These are phyloP conservation scores for Phataginus tetradactyla DNA, from an alignment of 2,797 vertebrate species.

Conservation along the genomic window DNA sequence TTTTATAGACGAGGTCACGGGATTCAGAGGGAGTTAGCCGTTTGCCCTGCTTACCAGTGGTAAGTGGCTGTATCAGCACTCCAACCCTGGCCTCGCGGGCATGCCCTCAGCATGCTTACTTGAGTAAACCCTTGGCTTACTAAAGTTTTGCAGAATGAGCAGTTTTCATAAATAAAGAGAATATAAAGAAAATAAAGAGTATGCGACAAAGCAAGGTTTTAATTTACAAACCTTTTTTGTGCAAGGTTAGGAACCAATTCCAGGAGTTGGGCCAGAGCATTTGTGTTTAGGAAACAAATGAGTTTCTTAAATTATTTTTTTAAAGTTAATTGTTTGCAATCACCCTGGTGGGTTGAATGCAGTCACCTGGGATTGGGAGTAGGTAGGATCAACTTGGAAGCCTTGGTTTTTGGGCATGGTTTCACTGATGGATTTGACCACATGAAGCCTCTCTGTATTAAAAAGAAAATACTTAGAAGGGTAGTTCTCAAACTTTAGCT, in stretches of 20 bases:
- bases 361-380: not conserved
- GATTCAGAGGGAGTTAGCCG: not conserved
- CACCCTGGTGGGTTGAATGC: not conserved
- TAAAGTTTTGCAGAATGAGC: not conserved
- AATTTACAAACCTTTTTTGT: not conserved
- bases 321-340: constrained; percentile 27
- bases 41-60: not conserved
- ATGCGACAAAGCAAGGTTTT: not conserved
- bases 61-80: not conserved
- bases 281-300: not conserved
- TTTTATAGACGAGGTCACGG: not conserved
- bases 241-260: not conserved
- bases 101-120: not conserved
- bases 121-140: not conserved
- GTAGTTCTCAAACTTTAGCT: not conserved
- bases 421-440: constrained; percentile 10
- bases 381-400: not conserved
- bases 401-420: not conserved
- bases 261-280: not conserved
- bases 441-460: not conserved
- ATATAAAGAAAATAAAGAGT: not conserved
- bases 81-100: not conserved
- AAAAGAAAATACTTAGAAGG: not conserved
- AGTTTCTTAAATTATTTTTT: not conserved
- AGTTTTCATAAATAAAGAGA: not conserved